A percentile compares a stretch with the other conserved stretches of the same genome.
Evolutionary conservation across 1,140 invertebrate species (phyloP).

Genomic region (Heliothis subflexa): DNA sequence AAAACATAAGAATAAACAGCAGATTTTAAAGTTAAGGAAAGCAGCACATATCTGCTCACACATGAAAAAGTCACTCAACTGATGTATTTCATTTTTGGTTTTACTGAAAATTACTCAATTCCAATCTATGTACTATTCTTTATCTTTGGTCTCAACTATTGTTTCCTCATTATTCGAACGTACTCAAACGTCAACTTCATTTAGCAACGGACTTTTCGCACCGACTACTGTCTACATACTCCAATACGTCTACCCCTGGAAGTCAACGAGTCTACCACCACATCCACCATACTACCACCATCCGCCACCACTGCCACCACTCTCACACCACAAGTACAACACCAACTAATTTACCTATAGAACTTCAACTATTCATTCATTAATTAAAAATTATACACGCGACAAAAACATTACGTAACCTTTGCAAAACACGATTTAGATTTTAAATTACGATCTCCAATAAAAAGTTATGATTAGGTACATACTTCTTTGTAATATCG

Average conservation of each 20-base stretch:
- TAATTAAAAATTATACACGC: not conserved
- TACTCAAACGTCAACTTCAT: too few species aligned
- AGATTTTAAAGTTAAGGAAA: too few species aligned
- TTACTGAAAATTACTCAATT: too few species aligned
- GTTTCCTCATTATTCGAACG: too few species aligned
- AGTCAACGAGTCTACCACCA: constrained; percentile 8
- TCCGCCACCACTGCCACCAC: not conserved
- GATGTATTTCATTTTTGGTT: too few species aligned
- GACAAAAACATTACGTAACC: not conserved
- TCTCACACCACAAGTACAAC: not conserved
- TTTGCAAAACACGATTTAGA: not conserved
- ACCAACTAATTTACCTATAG: not conserved
- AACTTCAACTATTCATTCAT: not conserved
- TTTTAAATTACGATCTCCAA: too few species aligned
- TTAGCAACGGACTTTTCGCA: not conserved
- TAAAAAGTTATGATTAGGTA: not conserved
- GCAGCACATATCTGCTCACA: too few species aligned
- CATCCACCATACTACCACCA: not conserved
- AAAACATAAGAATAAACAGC: too few species aligned
- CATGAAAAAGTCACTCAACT: too few species aligned
- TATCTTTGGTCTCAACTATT: too few species aligned
- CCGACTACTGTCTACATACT: not conserved
- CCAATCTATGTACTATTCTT: too few species aligned
- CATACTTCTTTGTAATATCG: not conserved
- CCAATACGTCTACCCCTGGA: constrained; percentile 2